Percentiles rank a stretch among this genome's conserved stretches.
These are phyloP conservation scores for Campoletis raptor DNA, from an alignment of 2,888 invertebrate genomes.

Conservation along the genomic window DNA sequence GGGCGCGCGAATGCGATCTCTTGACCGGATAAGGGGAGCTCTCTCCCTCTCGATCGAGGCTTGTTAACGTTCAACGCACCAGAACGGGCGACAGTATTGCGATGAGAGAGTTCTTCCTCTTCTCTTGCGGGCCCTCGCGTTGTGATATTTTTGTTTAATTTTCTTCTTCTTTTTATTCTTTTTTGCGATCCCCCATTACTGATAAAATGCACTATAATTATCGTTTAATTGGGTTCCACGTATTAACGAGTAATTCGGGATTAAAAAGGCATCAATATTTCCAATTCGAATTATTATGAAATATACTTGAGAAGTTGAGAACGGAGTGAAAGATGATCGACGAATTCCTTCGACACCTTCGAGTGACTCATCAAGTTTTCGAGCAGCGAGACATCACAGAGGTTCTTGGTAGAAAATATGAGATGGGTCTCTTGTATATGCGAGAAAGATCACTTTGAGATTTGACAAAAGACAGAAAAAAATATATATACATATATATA, in stretches of 20 bases:
- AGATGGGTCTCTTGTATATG: constrained; percentile 18
- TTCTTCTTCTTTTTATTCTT: constrained; percentile 8
- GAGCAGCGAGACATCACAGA: neutral
- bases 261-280: constrained; percentile 48
- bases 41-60: constrained; percentile 51
- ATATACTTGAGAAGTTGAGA: neutral
- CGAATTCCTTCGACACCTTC: constrained; percentile 52
- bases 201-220: constrained; percentile 58
- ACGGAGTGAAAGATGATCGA: constrained; percentile 52
- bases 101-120: constrained; percentile 4
- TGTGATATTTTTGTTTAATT: constrained; percentile 16
- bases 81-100: constrained; percentile 55
- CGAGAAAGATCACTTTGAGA: constrained; percentile 43
- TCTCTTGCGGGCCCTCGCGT: constrained; percentile 14
- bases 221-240: constrained; percentile 44
- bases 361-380: constrained; percentile 59
- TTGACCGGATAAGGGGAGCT: constrained; percentile 59
- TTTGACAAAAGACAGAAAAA: constrained; percentile 55
- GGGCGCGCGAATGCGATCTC: constrained; percentile 62
- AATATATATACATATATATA: constrained; percentile 23
- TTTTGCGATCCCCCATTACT: constrained; percentile 19
- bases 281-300: constrained; percentile 46
- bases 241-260: constrained; percentile 51
- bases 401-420: neutral
- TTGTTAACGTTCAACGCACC: constrained; percentile 70